Conservation (phyloP, 2,113 vertebrate genomes). For the Carassius carassius region DNA sequence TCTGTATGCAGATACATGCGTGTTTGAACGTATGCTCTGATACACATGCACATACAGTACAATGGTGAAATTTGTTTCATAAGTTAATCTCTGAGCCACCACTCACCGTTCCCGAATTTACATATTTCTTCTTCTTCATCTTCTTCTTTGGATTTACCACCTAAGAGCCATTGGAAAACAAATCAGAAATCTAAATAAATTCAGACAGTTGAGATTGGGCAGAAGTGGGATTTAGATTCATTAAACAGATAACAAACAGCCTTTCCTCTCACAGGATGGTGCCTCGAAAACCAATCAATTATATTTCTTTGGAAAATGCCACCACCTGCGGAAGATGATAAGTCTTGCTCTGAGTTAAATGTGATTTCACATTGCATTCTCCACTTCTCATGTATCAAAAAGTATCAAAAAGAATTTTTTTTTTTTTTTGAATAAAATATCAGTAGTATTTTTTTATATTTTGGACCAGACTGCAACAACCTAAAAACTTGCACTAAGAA, state of each 20-base stretch:
- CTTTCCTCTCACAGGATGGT: not conserved
- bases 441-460: not conserved
- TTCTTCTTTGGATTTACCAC: constrained; percentile 94
- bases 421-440: not conserved
- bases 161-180: constrained; percentile 63
- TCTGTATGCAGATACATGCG: not conserved
- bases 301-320: not conserved
- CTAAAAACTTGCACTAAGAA: too few relatives aligned
- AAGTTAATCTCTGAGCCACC: constrained; percentile 3
- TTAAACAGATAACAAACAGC: constrained; percentile 18
- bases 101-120: constrained; percentile 93
- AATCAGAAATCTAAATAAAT: not conserved
- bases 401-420: not conserved
- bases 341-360: constrained; percentile 5
- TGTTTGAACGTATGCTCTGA: not conserved
- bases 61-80: not conserved
- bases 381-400: not conserved
- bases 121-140: constrained; percentile 98
- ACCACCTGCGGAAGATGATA: not conserved
- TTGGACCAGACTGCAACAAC: too few relatives aligned
- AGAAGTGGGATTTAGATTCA: constrained; percentile 24
- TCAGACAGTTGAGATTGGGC: not conserved
- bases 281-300: constrained; percentile 29
- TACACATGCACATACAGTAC: not conserved
- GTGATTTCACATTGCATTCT: constrained; percentile 36